Evolutionary conservation across 64 coral and sea anemone species (phyloP).

Genomic region (Actinia tenebrosa): DNA sequence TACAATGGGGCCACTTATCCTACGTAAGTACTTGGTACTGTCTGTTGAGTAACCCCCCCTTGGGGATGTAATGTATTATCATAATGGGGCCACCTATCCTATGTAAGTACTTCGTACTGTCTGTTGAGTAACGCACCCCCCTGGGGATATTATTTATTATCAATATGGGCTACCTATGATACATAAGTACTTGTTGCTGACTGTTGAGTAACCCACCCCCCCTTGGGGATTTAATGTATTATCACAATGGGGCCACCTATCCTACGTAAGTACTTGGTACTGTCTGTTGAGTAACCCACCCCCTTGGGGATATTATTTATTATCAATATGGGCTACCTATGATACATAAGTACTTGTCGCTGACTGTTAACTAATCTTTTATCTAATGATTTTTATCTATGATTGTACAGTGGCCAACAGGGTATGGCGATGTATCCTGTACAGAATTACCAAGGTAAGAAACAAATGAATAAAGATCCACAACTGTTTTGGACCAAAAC

Average conservation of each 20-base stretch:
- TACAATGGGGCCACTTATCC: not conserved
- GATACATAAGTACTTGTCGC: not conserved
- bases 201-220: not conserved
- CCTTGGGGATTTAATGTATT: constrained; percentile 17
- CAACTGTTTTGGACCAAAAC: not conserved
- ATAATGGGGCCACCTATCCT: constrained; percentile 1
- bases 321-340: not conserved
- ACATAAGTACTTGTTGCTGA: not conserved
- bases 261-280: constrained; percentile 3
- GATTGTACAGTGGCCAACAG: not conserved
- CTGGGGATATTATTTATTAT: too few species aligned
- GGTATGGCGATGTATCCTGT: constrained; percentile 19
- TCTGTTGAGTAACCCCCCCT: not conserved
- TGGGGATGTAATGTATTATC: constrained; percentile 9
- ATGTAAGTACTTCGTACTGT: not conserved
- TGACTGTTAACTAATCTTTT: not conserved
- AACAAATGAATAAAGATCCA: not conserved
- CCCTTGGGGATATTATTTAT: too few species aligned
- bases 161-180: not conserved
- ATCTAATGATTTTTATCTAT: not conserved
- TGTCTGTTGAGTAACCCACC: too few species aligned
- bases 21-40: not conserved
- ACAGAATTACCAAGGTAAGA: constrained; percentile 8
- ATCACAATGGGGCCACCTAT: constrained; percentile 2
- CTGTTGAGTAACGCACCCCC: too few species aligned